A percentile compares a stretch with the other conserved stretches of the same genome.
phyloP scores from a whole-genome alignment of 1,140 invertebrate genomes.

The Brachionus rubens region DNA sequence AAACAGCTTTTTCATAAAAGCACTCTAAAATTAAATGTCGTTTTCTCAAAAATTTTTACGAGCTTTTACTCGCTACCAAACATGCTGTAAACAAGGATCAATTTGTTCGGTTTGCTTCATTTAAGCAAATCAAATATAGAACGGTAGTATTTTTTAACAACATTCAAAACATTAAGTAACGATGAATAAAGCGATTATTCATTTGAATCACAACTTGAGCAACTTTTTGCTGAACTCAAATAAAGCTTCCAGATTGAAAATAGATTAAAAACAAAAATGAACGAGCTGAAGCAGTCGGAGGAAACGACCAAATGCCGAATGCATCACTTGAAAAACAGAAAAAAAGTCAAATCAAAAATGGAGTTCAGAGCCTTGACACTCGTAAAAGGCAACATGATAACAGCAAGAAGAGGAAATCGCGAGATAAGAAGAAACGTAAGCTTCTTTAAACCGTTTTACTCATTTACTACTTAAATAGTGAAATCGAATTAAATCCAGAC shows the following conservation, averaged over 20 bases:
- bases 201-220: not conserved
- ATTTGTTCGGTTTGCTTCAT: not conserved
- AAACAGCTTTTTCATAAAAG: not conserved
- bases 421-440: too few species aligned
- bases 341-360: too few species aligned
- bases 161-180: not conserved
- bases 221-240: constrained; percentile 1
- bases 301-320: not conserved
- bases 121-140: constrained; percentile 9
- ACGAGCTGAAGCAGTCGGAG: not conserved
- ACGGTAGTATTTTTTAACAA: not conserved
- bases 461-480: too few species aligned
- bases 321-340: too few species aligned
- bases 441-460: too few species aligned
- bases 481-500: too few species aligned
- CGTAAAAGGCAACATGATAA: too few species aligned
- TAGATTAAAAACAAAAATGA: not conserved
- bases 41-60: not conserved
- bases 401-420: too few species aligned
- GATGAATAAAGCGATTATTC: not conserved
- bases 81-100: not conserved
- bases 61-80: not conserved
- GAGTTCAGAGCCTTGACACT: too few species aligned
- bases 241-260: not conserved
- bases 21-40: not conserved